These are phyloP conservation scores for Geococcyx californianus DNA, from an alignment of 2,113 vertebrate species.

Conservation along the genomic window DNA sequence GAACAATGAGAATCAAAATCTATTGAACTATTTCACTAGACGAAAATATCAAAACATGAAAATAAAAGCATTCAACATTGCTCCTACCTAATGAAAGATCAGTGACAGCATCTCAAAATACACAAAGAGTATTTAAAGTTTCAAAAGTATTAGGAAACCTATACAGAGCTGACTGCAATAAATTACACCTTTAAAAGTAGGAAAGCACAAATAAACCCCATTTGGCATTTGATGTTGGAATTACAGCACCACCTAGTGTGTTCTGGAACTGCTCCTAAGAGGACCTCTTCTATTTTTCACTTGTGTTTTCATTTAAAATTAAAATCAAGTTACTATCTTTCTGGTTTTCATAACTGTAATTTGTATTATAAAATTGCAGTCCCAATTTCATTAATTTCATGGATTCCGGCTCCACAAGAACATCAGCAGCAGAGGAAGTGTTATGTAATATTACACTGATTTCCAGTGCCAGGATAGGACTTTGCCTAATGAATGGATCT, in stretches of 20 bases:
- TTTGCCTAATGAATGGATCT: background rate
- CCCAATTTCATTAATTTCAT: background rate
- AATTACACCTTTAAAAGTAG: background rate
- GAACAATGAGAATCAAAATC: background rate
- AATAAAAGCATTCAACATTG: accelerated
- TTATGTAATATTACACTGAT: background rate
- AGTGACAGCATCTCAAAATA: background rate
- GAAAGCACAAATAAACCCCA: background rate
- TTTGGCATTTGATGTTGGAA: slow-evolving; percentile 3
- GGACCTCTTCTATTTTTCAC: background rate
- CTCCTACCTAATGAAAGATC: background rate
- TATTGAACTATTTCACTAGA: background rate
- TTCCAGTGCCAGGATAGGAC: background rate
- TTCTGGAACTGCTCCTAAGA: background rate
- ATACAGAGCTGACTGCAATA: background rate
- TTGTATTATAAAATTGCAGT: background rate
- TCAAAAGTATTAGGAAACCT: background rate
- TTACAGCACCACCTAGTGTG: slow-evolving; percentile 78
- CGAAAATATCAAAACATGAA: background rate
- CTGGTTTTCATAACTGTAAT: background rate
- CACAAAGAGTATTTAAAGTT: background rate
- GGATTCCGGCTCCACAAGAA: background rate
- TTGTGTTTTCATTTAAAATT: background rate
- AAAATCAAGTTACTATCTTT: background rate
- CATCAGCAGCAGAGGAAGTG: background rate